Conservation (phyloP, 2,797 vertebrate genomes). For the Gadopsis marmoratus region DNA sequence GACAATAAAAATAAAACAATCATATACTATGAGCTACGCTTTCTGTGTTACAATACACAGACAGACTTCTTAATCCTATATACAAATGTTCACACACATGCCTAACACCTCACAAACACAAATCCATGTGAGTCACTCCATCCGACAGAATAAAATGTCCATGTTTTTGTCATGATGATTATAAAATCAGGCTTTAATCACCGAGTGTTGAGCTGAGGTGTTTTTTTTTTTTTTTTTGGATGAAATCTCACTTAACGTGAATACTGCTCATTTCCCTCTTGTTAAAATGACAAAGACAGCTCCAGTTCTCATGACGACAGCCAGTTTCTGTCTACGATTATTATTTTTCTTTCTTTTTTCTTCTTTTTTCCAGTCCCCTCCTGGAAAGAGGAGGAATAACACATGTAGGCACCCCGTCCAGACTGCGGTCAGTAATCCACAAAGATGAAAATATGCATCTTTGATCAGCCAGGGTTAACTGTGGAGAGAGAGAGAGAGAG, state of each 20-base stretch:
- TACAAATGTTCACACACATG: constrained; percentile 71
- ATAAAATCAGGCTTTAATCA: constrained; percentile 56
- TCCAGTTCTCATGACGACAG: constrained; percentile 67
- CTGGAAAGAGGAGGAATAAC: constrained; percentile 30
- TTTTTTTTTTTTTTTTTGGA: constrained; percentile 4
- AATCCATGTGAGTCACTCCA: constrained; percentile 47
- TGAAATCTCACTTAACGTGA: constrained; percentile 37
- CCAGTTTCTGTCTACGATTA: constrained; percentile 47
- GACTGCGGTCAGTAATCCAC: constrained; percentile 53
- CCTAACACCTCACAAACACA: constrained; percentile 55
- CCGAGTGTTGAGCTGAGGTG: constrained; percentile 10
- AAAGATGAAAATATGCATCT: constrained; percentile 57
- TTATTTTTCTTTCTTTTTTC: not conserved
- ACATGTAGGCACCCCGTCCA: constrained; percentile 56
- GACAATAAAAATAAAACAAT: constrained; percentile 67
- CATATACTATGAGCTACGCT: constrained; percentile 42
- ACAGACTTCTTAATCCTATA: constrained; percentile 53
- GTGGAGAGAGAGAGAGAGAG: constrained; percentile 55
- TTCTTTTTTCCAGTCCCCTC: constrained; percentile 42
- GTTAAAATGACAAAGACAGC: constrained; percentile 54
- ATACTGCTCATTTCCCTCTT: constrained; percentile 48
- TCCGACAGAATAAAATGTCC: constrained; percentile 33
- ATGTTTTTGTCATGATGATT: constrained; percentile 39
- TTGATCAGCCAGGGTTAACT: constrained; percentile 81
- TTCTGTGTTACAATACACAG: constrained; percentile 50